Evolutionary conservation across 1,140 invertebrate genomes (phyloP).

Genomic region (Drosophila arizonae): DNA sequence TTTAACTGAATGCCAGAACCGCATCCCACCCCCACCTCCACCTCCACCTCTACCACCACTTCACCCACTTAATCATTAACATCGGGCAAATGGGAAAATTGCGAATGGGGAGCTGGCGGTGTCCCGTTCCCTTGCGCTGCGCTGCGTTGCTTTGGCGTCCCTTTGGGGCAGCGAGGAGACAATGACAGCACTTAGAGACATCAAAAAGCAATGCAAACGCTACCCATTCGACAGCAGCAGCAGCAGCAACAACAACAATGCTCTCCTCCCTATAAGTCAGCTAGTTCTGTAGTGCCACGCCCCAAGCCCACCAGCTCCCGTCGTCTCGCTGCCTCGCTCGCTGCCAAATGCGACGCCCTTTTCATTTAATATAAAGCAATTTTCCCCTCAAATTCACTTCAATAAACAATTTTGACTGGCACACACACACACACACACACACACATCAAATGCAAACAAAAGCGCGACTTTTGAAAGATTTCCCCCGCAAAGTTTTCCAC

Average conservation of each 20-base stretch:
- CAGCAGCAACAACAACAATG: neutral
- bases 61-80: constrained; percentile 22
- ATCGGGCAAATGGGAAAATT: constrained; percentile 2
- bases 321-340: no score
- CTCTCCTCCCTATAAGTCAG: neutral
- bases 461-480: constrained; percentile 45
- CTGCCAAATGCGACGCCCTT: constrained; percentile 47
- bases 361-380: constrained; percentile 78
- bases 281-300: constrained; percentile 11
- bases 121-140: no score
- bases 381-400: constrained; percentile 78
- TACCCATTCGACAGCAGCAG: constrained; percentile 1
- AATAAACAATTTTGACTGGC: constrained; percentile 69
- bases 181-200: constrained; percentile 55
- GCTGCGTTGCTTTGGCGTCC: constrained; percentile 14
- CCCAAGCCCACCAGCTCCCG: neutral
- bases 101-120: constrained; percentile 10
- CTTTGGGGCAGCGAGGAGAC: constrained; percentile 43
- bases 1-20: neutral
- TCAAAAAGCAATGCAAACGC: constrained; percentile 53
- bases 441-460: constrained; percentile 36
- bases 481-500: neutral
- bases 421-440: constrained; percentile 24
- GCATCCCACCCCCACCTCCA: no score
- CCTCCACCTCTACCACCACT: neutral